Conservation (phyloP, 2,113 vertebrate genomes). For the Psittacus erithacus region DNA sequence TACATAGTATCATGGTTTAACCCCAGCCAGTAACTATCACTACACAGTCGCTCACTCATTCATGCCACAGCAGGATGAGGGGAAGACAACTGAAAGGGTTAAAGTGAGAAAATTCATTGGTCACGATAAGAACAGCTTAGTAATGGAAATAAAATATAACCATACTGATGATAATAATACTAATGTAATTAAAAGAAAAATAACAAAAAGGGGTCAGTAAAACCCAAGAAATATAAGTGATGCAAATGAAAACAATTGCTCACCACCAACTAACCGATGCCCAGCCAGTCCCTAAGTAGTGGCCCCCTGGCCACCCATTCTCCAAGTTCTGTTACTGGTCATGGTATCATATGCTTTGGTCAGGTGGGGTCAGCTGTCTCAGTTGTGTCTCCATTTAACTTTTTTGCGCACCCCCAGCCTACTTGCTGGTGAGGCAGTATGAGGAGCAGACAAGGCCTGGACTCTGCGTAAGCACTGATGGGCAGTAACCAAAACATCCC, state of each 20-base stretch:
- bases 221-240: not conserved
- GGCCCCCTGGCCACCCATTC: not conserved
- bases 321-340: not conserved
- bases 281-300: not conserved
- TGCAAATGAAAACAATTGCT: not conserved
- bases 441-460: not conserved
- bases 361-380: not conserved
- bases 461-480: not conserved
- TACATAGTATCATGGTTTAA: not conserved
- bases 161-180: not conserved
- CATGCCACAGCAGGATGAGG: not conserved
- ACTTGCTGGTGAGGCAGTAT: accelerated
- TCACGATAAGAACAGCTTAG: not conserved
- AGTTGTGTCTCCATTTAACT: not conserved
- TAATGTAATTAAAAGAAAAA: not conserved
- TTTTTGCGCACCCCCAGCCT: not conserved
- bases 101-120: not conserved
- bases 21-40: not conserved
- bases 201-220: not conserved
- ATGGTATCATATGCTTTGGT: not conserved
- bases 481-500: not conserved
- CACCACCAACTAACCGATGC: not conserved
- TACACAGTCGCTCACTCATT: not conserved
- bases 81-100: not conserved
- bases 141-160: not conserved